phyloP scores from a whole-genome alignment of 1,140 invertebrate genomes.

The Helicoverpa armigera region DNA sequence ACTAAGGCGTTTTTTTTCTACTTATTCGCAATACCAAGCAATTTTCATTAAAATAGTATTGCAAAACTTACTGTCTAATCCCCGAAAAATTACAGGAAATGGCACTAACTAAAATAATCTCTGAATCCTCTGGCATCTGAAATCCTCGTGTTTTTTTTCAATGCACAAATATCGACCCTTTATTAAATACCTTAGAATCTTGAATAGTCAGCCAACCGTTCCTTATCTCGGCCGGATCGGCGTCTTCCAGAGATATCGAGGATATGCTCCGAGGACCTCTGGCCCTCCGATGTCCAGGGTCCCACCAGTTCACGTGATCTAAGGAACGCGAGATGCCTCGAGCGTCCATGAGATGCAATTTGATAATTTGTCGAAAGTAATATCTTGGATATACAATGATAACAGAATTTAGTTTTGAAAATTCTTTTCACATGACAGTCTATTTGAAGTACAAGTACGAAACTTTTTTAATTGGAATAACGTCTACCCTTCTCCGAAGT shows the following conservation, averaged over 20 bases:
- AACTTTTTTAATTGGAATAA: neutral
- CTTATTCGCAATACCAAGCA: neutral
- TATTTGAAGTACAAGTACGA: too few relatives aligned
- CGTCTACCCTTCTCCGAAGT: slow-evolving; percentile 6
- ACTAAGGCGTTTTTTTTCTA: too few relatives aligned
- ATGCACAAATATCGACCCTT: neutral
- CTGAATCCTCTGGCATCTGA: too few relatives aligned
- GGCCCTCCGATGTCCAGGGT: slow-evolving; percentile 67
- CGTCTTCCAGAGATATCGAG: slow-evolving; percentile 67
- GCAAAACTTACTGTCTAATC: neutral
- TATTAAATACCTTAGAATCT: slow-evolving; percentile 69
- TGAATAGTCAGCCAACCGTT: slow-evolving; percentile 78
- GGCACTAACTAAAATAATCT: too few relatives aligned
- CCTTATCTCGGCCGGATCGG: slow-evolving; percentile 72
- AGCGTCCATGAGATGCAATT: slow-evolving; percentile 57
- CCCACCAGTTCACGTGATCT: slow-evolving; percentile 77
- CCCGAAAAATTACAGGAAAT: too few relatives aligned
- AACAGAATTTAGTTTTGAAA: neutral
- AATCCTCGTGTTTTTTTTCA: too few relatives aligned
- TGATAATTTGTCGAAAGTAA: neutral
- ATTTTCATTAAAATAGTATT: neutral
- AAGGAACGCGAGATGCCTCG: slow-evolving; percentile 63
- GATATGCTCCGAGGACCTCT: slow-evolving; percentile 54
- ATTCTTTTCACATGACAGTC: too few relatives aligned
- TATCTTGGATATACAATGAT: neutral